These are phyloP conservation scores for Eupeodes luniger DNA, from an alignment of 2,888 invertebrate species.

Conservation along the genomic window DNA sequence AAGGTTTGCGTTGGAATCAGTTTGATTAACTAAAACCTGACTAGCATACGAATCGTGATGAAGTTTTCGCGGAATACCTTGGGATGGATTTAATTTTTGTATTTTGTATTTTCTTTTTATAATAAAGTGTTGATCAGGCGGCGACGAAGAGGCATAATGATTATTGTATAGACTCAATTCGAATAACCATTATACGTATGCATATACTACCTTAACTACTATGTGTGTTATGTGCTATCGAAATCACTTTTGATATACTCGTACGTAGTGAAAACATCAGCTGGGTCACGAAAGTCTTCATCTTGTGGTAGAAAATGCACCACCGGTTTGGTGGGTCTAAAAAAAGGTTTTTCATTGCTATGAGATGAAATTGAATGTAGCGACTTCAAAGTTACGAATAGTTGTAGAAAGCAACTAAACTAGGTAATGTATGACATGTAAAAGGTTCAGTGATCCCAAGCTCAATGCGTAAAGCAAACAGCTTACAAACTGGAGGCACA, in stretches of 20 bases:
- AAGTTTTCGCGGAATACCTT: conserved; percentile 38
- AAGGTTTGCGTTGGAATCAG: conserved; percentile 41
- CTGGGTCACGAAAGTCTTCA: conserved; percentile 42
- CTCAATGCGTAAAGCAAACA: background rate
- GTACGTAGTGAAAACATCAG: conserved; percentile 52
- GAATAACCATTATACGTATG: background rate
- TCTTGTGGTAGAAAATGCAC: conserved; percentile 42
- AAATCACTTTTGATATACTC: conserved; percentile 34
- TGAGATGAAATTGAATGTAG: conserved; percentile 27
- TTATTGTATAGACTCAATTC: conserved; percentile 6
- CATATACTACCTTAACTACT: background rate
- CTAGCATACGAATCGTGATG: conserved; percentile 58
- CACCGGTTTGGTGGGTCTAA: conserved; percentile 54
- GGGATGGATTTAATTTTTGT: conserved; percentile 12
- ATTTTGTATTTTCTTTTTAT: conserved; percentile 20
- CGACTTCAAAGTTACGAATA: background rate
- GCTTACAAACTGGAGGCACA: background rate
- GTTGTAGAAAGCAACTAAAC: conserved; percentile 25
- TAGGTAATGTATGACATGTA: conserved; percentile 14
- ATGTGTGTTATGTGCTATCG: conserved; percentile 1
- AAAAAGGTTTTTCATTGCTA: conserved; percentile 48
- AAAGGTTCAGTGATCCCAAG: conserved; percentile 30
- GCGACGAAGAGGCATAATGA: background rate
- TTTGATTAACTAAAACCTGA: conserved; percentile 63
- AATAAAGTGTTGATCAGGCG: conserved; percentile 6